Evolutionary conservation across 2,113 vertebrate species (phyloP).

Genomic region (Vidua macroura): DNA sequence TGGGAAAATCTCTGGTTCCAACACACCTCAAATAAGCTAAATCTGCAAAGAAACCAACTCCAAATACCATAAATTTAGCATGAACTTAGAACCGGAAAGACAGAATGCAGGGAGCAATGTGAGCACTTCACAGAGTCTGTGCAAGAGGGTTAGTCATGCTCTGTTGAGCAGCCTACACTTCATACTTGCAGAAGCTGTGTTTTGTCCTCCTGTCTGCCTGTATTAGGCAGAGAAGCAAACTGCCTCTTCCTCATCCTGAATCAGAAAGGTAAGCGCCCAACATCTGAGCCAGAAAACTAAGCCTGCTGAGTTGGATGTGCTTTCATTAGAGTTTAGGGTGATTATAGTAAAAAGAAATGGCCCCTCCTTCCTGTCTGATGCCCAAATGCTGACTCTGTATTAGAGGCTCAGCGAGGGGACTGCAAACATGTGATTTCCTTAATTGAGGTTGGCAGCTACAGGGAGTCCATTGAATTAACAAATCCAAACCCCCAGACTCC

Average conservation of each 20-base stretch:
- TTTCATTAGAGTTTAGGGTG: slow-evolving; percentile 62
- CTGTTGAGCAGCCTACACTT: neutral
- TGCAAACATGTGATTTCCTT: slow-evolving; percentile 54
- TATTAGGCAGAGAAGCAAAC: slow-evolving; percentile 54
- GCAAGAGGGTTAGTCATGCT: neutral
- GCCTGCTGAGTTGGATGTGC: slow-evolving; percentile 52
- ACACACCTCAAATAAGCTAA: neutral
- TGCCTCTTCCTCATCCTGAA: slow-evolving; percentile 19
- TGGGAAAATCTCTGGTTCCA: neutral
- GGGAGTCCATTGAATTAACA: slow-evolving; percentile 50
- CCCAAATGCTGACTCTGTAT: slow-evolving; percentile 40
- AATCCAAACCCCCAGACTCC: slow-evolving; percentile 14
- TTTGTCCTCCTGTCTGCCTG: slow-evolving; percentile 59
- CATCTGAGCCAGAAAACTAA: slow-evolving; percentile 39
- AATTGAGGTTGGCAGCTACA: slow-evolving; percentile 61
- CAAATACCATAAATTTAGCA: neutral
- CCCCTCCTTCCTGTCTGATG: slow-evolving; percentile 49
- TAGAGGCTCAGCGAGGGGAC: slow-evolving; percentile 30
- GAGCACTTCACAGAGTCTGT: neutral
- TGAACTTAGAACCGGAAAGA: neutral
- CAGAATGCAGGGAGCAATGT: neutral
- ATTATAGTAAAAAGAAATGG: slow-evolving; percentile 55
- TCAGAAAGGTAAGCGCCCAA: slow-evolving; percentile 12
- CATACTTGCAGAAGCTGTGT: slow-evolving; percentile 35
- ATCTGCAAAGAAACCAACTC: neutral